phyloP scores from a whole-genome alignment of 2,113 vertebrate species.

The Peromyscus leucopus region DNA sequence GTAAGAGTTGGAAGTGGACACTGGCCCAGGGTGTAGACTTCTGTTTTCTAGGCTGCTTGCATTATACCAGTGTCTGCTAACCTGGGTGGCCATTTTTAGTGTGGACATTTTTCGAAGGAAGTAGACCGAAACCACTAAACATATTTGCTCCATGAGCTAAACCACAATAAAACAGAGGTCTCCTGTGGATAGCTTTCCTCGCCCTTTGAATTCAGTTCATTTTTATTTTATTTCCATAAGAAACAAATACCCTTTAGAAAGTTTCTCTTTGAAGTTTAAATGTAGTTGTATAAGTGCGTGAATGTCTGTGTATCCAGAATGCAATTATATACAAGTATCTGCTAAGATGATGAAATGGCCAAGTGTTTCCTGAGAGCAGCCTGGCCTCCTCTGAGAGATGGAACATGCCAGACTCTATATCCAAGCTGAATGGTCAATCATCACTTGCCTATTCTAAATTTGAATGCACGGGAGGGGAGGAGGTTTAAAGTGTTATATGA shows the following conservation, averaged over 20 bases:
- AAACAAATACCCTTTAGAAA: slow-evolving; percentile 80
- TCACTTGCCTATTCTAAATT: slow-evolving; percentile 80
- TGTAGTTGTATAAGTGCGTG: slow-evolving; percentile 68
- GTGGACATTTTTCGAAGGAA: slow-evolving; percentile 74
- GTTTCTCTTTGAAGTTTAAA: slow-evolving; percentile 80
- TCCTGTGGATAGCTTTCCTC: slow-evolving; percentile 79
- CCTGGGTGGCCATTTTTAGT: slow-evolving; percentile 82
- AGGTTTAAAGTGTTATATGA: slow-evolving; percentile 64
- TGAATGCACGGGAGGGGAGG: slow-evolving; percentile 64
- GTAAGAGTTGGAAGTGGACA: slow-evolving; percentile 71
- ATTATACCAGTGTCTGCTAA: slow-evolving; percentile 59
- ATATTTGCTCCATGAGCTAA: slow-evolving; percentile 84
- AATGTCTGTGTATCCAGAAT: slow-evolving; percentile 81
- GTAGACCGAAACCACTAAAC: slow-evolving; percentile 73
- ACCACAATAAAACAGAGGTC: slow-evolving; percentile 81
- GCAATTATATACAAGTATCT: slow-evolving; percentile 83
- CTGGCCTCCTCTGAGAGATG: slow-evolving; percentile 76
- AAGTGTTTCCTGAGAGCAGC: slow-evolving; percentile 77
- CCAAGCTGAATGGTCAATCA: slow-evolving; percentile 80
- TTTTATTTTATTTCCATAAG: slow-evolving; percentile 77
- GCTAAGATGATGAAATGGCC: slow-evolving; percentile 82
- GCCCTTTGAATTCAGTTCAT: slow-evolving; percentile 79
- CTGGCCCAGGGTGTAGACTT: slow-evolving; percentile 65
- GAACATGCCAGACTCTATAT: slow-evolving; percentile 67
- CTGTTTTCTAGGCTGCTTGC: slow-evolving; percentile 72